Percentiles rank a stretch among this genome's conserved stretches.
These are phyloP conservation scores for Pseudoips prasinana DNA, from an alignment of 2,888 invertebrate species.

Conservation along the genomic window DNA sequence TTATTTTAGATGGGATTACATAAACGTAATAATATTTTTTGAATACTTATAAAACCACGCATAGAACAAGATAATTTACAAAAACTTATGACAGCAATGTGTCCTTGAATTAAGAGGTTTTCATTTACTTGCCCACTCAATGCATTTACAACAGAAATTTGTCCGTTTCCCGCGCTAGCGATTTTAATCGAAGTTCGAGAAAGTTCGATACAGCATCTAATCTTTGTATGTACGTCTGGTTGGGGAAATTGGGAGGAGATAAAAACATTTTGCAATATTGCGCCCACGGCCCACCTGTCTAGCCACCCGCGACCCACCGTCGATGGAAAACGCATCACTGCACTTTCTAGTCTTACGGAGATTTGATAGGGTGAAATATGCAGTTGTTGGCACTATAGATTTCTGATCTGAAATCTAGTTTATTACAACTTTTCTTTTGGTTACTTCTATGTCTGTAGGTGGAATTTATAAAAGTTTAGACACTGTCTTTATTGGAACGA, in stretches of 20 bases:
- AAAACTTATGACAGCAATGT: too few relatives aligned
- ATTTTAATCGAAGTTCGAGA: constrained; percentile 36
- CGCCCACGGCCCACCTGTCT: constrained; percentile 16
- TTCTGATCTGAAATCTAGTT: background rate
- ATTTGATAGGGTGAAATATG: constrained; percentile 15
- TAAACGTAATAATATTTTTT: too few relatives aligned
- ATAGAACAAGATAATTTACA: too few relatives aligned
- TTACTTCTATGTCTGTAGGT: background rate
- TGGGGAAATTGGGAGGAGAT: constrained; percentile 38
- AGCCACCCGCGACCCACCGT: constrained; percentile 13
- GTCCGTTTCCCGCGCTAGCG: constrained; percentile 29
- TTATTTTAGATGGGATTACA: too few relatives aligned
- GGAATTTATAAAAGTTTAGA: background rate
- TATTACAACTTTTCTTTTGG: background rate
- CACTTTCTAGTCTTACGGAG: constrained; percentile 15
- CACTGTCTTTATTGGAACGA: background rate
- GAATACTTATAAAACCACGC: too few relatives aligned
- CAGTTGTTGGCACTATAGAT: constrained; percentile 5
- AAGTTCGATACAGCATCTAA: constrained; percentile 33
- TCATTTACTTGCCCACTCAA: constrained; percentile 6
- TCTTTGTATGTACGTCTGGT: constrained; percentile 29
- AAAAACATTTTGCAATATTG: constrained; percentile 30
- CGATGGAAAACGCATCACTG: constrained; percentile 20
- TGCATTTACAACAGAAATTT: constrained; percentile 31
- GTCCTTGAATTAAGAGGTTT: too few relatives aligned